phyloP scores from a whole-genome alignment of 2,113 vertebrate genomes.

The Picathartes gymnocephalus region DNA sequence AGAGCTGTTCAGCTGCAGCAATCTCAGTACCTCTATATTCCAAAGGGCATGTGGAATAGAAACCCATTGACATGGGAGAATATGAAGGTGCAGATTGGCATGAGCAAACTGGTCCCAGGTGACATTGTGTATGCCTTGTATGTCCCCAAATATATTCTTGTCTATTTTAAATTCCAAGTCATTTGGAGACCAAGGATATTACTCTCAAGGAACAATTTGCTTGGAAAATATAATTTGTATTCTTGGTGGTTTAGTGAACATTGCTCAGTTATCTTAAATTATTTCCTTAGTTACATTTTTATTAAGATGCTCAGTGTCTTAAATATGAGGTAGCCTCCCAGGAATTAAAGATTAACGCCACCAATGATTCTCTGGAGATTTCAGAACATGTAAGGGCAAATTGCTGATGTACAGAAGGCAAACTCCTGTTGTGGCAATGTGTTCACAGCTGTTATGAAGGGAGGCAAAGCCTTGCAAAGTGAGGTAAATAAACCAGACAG shows the following conservation, averaged over 20 bases:
- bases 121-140: background rate
- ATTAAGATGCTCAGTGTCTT: background rate
- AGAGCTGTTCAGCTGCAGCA: background rate
- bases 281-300: background rate
- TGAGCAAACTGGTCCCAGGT: background rate
- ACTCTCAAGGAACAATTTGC: background rate
- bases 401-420: constrained; percentile 10
- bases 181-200: background rate
- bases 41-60: background rate
- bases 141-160: background rate
- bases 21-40: background rate
- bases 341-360: background rate
- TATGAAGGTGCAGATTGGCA: background rate
- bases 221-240: background rate
- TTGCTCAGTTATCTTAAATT: background rate
- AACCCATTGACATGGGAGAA: background rate
- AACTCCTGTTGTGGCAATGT: background rate
- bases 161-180: background rate
- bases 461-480: constrained; percentile 1
- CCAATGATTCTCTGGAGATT: background rate
- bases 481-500: constrained; percentile 23
- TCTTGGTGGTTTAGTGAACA: background rate
- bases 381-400: constrained; percentile 12
- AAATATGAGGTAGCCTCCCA: background rate
- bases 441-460: constrained; percentile 41